These are phyloP conservation scores for Tupaia tana DNA, from an alignment of 2,113 vertebrate species.

Conservation along the genomic window DNA sequence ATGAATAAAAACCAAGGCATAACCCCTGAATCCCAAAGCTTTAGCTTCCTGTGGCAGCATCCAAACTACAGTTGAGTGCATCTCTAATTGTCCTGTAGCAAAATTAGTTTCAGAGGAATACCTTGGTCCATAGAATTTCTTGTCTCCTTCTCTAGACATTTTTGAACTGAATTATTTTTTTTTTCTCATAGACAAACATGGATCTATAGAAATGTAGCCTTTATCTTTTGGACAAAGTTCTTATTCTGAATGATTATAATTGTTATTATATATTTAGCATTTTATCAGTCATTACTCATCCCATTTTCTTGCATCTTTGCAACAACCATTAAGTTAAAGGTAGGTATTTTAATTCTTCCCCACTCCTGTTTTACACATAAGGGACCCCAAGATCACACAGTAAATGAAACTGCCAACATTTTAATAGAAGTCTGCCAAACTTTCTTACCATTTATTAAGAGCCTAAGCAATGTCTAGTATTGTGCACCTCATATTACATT, in stretches of 20 bases:
- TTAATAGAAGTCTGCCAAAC: background rate
- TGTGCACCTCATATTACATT: background rate
- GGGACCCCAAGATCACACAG: background rate
- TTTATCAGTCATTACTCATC: background rate
- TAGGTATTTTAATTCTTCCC: background rate
- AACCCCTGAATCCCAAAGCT: background rate
- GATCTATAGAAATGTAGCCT: background rate
- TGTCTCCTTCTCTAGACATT: background rate
- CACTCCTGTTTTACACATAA: background rate
- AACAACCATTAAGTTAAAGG: background rate
- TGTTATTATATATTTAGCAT: background rate
- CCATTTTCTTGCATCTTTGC: background rate
- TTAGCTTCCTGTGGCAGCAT: background rate
- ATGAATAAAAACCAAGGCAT: slow-evolving; percentile 6
- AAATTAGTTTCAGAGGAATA: background rate
- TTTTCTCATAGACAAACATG: background rate
- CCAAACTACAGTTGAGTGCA: background rate
- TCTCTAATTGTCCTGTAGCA: background rate
- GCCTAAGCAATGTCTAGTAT: background rate
- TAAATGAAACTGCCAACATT: background rate
- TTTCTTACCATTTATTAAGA: background rate
- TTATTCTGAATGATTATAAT: background rate
- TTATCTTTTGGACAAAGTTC: background rate
- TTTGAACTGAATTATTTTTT: background rate
- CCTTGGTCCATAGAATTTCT: accelerated